Evolutionary conservation across 2,113 vertebrate genomes (phyloP).

Genomic region (Enhydra lutris): DNA sequence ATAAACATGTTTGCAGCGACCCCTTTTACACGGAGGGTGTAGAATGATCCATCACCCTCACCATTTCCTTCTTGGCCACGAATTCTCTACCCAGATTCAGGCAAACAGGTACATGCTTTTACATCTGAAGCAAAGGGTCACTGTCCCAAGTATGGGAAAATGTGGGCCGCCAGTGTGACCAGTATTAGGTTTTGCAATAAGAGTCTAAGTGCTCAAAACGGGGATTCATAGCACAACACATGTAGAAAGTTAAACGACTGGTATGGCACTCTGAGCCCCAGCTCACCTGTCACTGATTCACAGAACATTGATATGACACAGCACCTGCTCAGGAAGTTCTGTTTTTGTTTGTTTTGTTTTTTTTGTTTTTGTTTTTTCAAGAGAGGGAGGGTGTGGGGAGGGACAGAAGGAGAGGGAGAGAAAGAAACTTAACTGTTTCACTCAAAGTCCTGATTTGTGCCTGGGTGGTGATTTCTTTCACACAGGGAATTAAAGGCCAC

Average conservation of each 20-base stretch:
- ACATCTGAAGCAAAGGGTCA: not conserved
- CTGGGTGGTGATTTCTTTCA: not conserved
- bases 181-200: not conserved
- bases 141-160: not conserved
- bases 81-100: not conserved
- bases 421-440: not conserved
- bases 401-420: not conserved
- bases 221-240: not conserved
- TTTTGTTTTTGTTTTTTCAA: no score
- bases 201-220: not conserved
- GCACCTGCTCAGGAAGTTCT: not conserved
- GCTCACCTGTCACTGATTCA: not conserved
- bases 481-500: not conserved
- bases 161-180: not conserved
- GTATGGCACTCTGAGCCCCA: fast-evolving
- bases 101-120: not conserved
- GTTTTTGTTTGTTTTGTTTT: not conserved
- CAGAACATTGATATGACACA: fast-evolving
- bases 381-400: not conserved
- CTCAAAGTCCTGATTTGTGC: not conserved
- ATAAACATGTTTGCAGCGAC: not conserved
- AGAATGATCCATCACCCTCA: not conserved
- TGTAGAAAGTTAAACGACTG: not conserved
- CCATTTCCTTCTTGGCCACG: not conserved
- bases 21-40: no score